Percentiles rank a stretch among this genome's conserved stretches.
phyloP scores from a whole-genome alignment of 2,113 vertebrate species.

The Sinocyclocheilus anshuiensis region DNA sequence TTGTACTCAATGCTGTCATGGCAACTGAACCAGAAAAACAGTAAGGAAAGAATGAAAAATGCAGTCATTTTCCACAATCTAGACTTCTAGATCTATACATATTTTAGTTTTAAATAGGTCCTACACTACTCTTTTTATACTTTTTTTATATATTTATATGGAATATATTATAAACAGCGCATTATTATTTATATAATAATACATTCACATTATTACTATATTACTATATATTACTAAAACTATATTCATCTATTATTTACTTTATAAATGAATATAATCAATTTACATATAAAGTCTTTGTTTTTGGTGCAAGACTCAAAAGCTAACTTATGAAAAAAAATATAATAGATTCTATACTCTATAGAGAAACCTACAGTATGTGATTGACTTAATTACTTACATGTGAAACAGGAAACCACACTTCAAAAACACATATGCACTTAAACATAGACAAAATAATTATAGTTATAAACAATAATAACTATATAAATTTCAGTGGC shows the following conservation, averaged over 20 bases:
- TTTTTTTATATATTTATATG: background rate
- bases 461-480: background rate
- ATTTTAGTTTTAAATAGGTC: background rate
- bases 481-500: background rate
- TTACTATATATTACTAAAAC: background rate
- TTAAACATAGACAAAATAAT: background rate
- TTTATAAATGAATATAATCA: background rate
- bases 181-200: background rate
- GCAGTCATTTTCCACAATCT: background rate
- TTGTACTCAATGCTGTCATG: slow-evolving; percentile 22
- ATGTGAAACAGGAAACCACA: background rate
- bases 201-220: background rate
- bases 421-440: background rate
- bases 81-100: background rate
- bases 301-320: background rate
- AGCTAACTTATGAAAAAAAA: too few relatives aligned
- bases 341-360: too few relatives aligned
- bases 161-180: background rate
- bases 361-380: too few relatives aligned
- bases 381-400: background rate
- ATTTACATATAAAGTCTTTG: background rate
- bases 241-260: background rate
- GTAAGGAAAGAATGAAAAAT: background rate
- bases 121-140: background rate
- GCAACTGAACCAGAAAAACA: slow-evolving; percentile 14